Evolutionary conservation across 1,140 invertebrate species (phyloP), one percentile per base, ranked within the genome.

Genomic region (Brachionus calyciflorus): DNA sequence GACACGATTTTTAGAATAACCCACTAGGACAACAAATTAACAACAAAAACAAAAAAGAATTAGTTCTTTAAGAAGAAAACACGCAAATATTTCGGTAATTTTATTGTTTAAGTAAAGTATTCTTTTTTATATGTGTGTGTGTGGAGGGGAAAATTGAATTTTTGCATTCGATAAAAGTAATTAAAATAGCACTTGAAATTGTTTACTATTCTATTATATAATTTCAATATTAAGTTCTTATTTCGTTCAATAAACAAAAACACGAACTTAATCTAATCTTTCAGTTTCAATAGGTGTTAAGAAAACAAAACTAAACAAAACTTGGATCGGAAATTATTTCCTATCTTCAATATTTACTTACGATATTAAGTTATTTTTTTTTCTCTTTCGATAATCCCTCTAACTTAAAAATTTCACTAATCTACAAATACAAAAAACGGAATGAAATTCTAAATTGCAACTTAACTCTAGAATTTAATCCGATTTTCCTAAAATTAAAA

Each of bases 271-370:
- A 37, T 33, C 37, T 37, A 60, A 37, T 33, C 37, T 17, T 37
- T 33, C 14, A 33, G 41, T 41, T 26, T 60, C 26, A 60, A 65
- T 21, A 65, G 40, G 60, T 65, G 60, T 65, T 44, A 44, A 28
- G 24, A 60, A 49, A 60, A 60, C 30, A n/a, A 65, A 65, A 65
- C 37, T 65, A 65, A 65, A 17, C 44, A 4, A 17, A n/a, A n/a
- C 37, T 41, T 41, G 44, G 12, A 65, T 44, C 60, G 60, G 60
- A 65, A 65, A 65, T 65, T 65, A 65, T 65, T 65, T 65, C 60
- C 60, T 65, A 65, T 65, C 33, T 65, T 65, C 60, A 65, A 65
- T 65, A 65, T 65, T 65, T 65, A 41, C 60, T 28, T 21, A 24
- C 40, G 24, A 65, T 41, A 44, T 30, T 44, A 30, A 41, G 24